Percentiles rank a stretch among this genome's conserved stretches.
These are phyloP conservation scores for Oceanodroma tethys DNA, from an alignment of 2,113 vertebrate genomes.

Conservation along the genomic window DNA sequence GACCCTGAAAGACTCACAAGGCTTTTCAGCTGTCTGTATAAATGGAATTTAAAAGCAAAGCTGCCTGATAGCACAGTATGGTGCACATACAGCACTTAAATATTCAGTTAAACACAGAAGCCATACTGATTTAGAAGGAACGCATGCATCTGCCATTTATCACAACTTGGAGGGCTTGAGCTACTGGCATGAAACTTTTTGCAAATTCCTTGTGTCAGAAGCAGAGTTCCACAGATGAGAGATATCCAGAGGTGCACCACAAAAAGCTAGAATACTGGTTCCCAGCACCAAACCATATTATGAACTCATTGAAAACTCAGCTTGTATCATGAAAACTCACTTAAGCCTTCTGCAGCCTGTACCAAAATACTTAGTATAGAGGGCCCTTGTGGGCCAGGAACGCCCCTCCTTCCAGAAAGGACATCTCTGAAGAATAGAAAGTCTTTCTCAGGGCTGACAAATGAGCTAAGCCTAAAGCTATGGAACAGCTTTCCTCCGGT, in stretches of 20 bases:
- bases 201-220: neutral
- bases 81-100: neutral
- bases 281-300: neutral
- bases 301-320: neutral
- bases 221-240: neutral
- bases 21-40: neutral
- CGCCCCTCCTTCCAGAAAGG: neutral
- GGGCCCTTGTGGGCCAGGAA: neutral
- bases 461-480: neutral
- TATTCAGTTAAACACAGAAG: neutral
- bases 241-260: neutral
- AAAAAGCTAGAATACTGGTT: neutral
- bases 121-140: neutral
- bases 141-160: neutral
- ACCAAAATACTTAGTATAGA: neutral
- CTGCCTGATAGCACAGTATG: neutral
- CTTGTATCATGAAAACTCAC: neutral
- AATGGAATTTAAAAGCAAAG: neutral
- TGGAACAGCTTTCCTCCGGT: neutral
- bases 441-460: neutral
- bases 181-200: neutral
- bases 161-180: neutral
- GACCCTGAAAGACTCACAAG: neutral
- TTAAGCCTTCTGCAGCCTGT: neutral
- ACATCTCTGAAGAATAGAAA: neutral